Evolutionary conservation across 1,140 invertebrate species (phyloP), one percentile per base, ranked within the genome.

Genomic region (Bilobella aurantiaca): DNA sequence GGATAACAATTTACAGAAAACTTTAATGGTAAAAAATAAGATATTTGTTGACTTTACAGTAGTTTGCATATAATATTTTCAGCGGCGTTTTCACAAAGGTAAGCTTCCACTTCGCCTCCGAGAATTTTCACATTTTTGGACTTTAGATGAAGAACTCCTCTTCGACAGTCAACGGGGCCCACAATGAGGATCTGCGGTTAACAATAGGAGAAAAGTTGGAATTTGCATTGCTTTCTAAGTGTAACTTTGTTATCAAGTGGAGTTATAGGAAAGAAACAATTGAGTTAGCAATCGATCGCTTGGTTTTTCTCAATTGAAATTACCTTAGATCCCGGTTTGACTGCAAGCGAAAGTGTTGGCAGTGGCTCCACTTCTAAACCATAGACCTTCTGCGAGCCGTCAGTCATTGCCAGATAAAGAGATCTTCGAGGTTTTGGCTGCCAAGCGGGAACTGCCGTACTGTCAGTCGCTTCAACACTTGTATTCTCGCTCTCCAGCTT

Each of bases 351-450:
- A 12, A 91, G 76, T 65, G 79, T 77, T 58, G 77, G 74, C 70
- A 90, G 84, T 0, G 82, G 79, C 70, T 79, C 82, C 73, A 88
- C 86, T 76, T 92, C 90, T 75, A 91, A 85, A 0, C 82, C 90
- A 62, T 79, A 77, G 29, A 91, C 73, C 69, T 84, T 78, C 73
- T 86, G 84, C 1, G 81, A 78, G 16, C 89, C 90, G 82, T 92
- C 89, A 25, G 88, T 90, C 62, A 91, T 76, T 58, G 81, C 82
- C 37, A 91, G 75, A 75, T 87, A 83, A 64, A 90, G 79, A 82
- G 89, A 86, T 74, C 87, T 77, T 67, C 82, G 83, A 16, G 75
- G 71, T 68, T 82, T 80, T 14, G 79, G 77, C 64, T 81, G 78
- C 77, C 77, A 79, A 58, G 64, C 60, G 64, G 73, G 71, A 61